Percentiles rank a stretch among this genome's conserved stretches.
Evolutionary conservation across 2,113 vertebrate genomes (phyloP).

Genomic region (Hyperopisus bebe): DNA sequence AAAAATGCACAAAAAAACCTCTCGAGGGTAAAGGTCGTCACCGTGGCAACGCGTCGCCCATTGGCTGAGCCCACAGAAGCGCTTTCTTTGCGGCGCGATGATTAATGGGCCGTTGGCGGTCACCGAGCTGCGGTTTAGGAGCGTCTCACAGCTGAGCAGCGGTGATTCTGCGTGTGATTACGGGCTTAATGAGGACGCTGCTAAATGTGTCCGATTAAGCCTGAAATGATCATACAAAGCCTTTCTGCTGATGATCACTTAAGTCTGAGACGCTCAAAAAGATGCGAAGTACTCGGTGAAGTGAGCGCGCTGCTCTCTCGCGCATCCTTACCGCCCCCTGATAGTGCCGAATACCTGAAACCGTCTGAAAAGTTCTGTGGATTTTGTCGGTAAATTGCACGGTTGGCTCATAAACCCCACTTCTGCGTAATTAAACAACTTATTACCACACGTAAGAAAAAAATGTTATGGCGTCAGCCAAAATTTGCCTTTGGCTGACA

Average conservation of each 20-base stretch:
- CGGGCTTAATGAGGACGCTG: background rate
- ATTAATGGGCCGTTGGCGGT: slow-evolving; percentile 46
- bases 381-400: background rate
- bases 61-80: slow-evolving; percentile 40
- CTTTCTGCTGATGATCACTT: background rate
- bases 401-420: background rate
- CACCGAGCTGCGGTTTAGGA: slow-evolving; percentile 13
- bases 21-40: slow-evolving; percentile 63
- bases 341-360: background rate
- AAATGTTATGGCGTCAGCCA: background rate
- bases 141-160: background rate
- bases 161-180: background rate
- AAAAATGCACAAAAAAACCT: slow-evolving; percentile 39
- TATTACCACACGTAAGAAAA: background rate
- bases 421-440: slow-evolving; percentile 10
- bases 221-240: background rate
- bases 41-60: slow-evolving; percentile 57
- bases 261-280: background rate
- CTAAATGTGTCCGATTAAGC: background rate
- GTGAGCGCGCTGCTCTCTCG: background rate
- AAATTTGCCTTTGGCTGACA: background rate
- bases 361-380: background rate
- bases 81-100: slow-evolving; percentile 48
- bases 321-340: background rate
- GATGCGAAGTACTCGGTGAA: background rate